These are phyloP conservation scores for Amblyopsis hoosieri DNA, from an alignment of 2,797 vertebrate genomes.

Conservation along the genomic window DNA sequence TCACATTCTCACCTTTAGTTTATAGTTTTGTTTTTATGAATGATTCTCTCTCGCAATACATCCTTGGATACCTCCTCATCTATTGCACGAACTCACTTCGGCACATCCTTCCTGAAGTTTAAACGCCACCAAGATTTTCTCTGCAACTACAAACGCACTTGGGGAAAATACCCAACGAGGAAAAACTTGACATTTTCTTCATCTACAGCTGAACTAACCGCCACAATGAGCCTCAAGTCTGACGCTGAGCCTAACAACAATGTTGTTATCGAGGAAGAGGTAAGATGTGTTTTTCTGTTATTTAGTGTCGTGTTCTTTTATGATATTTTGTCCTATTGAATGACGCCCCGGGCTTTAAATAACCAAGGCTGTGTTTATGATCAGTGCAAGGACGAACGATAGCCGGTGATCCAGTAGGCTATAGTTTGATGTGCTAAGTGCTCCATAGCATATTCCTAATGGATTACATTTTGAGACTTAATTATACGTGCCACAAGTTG, in stretches of 20 bases:
- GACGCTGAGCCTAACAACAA: constrained; percentile 81
- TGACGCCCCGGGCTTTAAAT: no score
- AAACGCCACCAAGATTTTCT: constrained; percentile 61
- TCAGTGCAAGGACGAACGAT: no score
- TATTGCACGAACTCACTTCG: constrained; percentile 66
- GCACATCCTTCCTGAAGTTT: constrained; percentile 67
- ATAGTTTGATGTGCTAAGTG: no score
- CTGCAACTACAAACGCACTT: constrained; percentile 67
- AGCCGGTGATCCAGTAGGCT: no score
- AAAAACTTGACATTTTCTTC: constrained; percentile 56
- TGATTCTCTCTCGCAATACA: constrained; percentile 66
- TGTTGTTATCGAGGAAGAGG: constrained; percentile 83
- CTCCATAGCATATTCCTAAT: no score
- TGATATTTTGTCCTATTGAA: no score
- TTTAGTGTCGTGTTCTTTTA: not conserved
- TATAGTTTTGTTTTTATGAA: constrained; percentile 61
- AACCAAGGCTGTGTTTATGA: no score
- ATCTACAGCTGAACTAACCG: constrained; percentile 59
- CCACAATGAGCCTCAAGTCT: constrained; percentile 79
- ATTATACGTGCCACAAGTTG: no score
- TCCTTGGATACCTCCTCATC: constrained; percentile 53
- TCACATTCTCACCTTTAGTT: constrained; percentile 76
- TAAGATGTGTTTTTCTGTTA: constrained; percentile 43
- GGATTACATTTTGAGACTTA: no score
- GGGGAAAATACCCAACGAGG: constrained; percentile 58